A percentile compares a stretch with the other conserved stretches of the same genome.
phyloP scores from a whole-genome alignment of 2,797 vertebrate genomes.

The Pampus argenteus region DNA sequence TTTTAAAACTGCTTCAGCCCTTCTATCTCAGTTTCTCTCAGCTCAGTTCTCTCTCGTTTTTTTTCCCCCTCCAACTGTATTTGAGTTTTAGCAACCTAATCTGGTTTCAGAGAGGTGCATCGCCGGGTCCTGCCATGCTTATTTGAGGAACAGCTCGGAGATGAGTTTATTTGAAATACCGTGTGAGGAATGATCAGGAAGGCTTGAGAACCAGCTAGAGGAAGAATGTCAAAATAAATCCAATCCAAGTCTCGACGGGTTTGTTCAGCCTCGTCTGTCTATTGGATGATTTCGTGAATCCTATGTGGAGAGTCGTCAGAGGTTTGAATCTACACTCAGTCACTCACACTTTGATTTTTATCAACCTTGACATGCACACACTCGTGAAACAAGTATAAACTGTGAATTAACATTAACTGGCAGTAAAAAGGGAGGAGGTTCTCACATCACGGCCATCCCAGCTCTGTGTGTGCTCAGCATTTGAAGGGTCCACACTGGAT shows the following conservation, averaged over 20 bases:
- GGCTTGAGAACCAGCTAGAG: conserved; percentile 64
- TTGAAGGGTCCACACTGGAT: conserved; percentile 52
- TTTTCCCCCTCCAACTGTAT: conserved; percentile 46
- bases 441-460: conserved; percentile 52
- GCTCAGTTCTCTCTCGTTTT: conserved; percentile 9
- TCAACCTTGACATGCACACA: conserved; percentile 34
- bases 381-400: conserved; percentile 45
- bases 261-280: conserved; percentile 19
- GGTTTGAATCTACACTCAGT: not conserved
- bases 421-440: conserved; percentile 37
- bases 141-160: conserved; percentile 64
- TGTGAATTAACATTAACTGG: conserved; percentile 51
- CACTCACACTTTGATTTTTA: conserved; percentile 47
- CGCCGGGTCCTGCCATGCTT: conserved; percentile 57
- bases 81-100: conserved; percentile 66
- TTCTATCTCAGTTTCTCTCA: conserved; percentile 8
- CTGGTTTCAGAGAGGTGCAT: conserved; percentile 54
- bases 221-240: conserved; percentile 76
- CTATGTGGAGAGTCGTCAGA: not conserved
- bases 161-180: conserved; percentile 75
- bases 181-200: conserved; percentile 60
- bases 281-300: not conserved
- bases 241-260: conserved; percentile 32
- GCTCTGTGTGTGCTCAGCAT: conserved; percentile 41
- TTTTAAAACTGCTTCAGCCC: no score